phyloP scores from a whole-genome alignment of 2,888 invertebrate species.

The Xylocampa areola region DNA sequence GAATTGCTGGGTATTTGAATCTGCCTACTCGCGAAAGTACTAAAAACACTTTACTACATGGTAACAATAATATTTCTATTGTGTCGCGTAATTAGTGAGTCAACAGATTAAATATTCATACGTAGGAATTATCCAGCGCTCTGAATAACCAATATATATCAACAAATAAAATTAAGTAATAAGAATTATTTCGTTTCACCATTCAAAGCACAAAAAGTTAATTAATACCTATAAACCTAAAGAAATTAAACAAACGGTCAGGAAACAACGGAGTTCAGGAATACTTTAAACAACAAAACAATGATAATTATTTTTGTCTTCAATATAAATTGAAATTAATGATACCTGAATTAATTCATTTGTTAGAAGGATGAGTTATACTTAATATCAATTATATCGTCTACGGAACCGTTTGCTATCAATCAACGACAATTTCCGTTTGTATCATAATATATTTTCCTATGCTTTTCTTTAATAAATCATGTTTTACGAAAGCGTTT shows the following conservation, averaged over 20 bases:
- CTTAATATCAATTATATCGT: slow-evolving; percentile 23
- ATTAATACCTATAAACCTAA: slow-evolving; percentile 8
- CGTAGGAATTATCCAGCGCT: no score
- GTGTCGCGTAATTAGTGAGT: no score
- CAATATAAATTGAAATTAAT: slow-evolving; percentile 57
- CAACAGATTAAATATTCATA: no score
- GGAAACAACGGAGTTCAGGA: slow-evolving; percentile 1
- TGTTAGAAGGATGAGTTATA: slow-evolving; percentile 56
- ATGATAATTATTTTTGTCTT: slow-evolving; percentile 9
- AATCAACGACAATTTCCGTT: slow-evolving; percentile 52
- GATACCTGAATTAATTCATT: slow-evolving; percentile 53
- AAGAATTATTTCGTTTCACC: background rate
- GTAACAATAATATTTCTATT: no score
- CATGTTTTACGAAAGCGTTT: slow-evolving; percentile 11
- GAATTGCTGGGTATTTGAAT: no score
- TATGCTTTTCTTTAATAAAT: slow-evolving; percentile 22
- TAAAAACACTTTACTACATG: no score
- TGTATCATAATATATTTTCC: slow-evolving; percentile 29
- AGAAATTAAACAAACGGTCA: slow-evolving; percentile 17
- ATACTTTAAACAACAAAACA: slow-evolving; percentile 5
- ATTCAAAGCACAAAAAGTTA: background rate
- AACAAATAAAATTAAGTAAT: no score
- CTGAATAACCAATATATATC: no score
- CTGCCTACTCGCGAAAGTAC: no score
- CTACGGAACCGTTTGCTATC: slow-evolving; percentile 46